These are phyloP conservation scores for Mastomys natalensis DNA, from an alignment of 2,113 vertebrate genomes.

Conservation along the genomic window DNA sequence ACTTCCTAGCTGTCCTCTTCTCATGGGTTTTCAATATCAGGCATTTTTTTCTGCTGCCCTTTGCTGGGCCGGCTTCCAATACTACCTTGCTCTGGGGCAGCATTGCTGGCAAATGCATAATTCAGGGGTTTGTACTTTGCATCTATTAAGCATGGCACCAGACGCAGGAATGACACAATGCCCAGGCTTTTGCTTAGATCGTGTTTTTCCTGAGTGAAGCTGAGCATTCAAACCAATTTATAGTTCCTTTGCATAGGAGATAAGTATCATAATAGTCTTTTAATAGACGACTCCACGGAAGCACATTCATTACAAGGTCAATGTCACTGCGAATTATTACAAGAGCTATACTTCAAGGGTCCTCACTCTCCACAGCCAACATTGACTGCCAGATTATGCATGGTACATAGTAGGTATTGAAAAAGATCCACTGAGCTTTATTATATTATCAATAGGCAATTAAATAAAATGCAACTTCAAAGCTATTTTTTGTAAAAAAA, in stretches of 20 bases:
- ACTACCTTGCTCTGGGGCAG: constrained; percentile 40
- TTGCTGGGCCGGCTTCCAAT: constrained; percentile 53
- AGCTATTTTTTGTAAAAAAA: constrained; percentile 7
- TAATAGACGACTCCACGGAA: constrained; percentile 74
- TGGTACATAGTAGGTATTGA: constrained; percentile 72
- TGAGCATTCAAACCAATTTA: constrained; percentile 74
- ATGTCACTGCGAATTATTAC: constrained; percentile 66
- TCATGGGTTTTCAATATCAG: constrained; percentile 46
- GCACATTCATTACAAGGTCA: constrained; percentile 70
- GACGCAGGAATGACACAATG: constrained; percentile 61
- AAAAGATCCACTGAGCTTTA: constrained; percentile 69
- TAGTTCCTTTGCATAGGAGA: constrained; percentile 76
- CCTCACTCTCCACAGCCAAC: constrained; percentile 38
- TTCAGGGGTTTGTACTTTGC: constrained; percentile 71
- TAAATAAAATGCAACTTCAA: constrained; percentile 73
- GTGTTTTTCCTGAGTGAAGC: constrained; percentile 71
- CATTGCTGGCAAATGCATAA: constrained; percentile 58
- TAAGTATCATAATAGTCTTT: constrained; percentile 77
- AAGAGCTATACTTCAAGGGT: constrained; percentile 61
- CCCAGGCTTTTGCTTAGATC: constrained; percentile 68
- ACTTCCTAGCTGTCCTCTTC: background rate
- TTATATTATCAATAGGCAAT: constrained; percentile 77
- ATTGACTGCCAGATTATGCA: constrained; percentile 64
- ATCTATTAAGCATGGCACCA: constrained; percentile 68
- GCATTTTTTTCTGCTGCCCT: constrained; percentile 33